Base-by-base conservation (phyloP, 2,888 invertebrate species). In the Harpalus rubripes region DNA sequence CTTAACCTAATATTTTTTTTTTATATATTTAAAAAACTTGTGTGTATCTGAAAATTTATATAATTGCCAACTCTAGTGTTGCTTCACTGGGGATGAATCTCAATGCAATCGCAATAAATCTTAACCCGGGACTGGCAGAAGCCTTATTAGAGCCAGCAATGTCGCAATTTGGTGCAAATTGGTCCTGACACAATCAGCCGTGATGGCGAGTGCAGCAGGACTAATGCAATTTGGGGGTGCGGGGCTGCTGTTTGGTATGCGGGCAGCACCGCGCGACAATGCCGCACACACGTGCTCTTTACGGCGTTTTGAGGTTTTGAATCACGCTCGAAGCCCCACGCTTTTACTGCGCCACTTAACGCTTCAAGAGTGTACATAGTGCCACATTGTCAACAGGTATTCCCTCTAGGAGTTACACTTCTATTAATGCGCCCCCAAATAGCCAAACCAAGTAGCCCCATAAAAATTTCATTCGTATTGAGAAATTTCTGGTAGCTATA, bases 91-190 rank as follows among this genome's bases (percentile, higher is more conserved):
- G 59, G 16, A 79, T 79, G 79, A 79, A 59, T 10, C 18, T 0
- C 18, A 10, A 18, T 41, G 44, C 63, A 61, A 84, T 78, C 12
- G 76, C 78, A 84, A 84, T 84, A 84, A 84, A 84, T 84, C 78
- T 78, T 65, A 84, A 78, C 78, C 84, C 84, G 63, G 26, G 12
- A 26, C 84, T 78, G 84, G 83, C 72, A 44, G 65, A 78, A 7
- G 39, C 68, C 79, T 85, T 85, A 80, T 68, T 85, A 80, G 56
- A 68, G 80, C 58, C 59, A 80, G 32, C 74, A 32, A 85, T 80
- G 85, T 85, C 85, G 80, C 85, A 85, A 80, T 85, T 85, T 80
- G 79, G 80, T 72, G 68, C 85, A 85, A 85, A 85, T 85, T 85
- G 85, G 80, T 80, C 65, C 80, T 79, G 85, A 80, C 85, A 85